phyloP scores from a whole-genome alignment of 1,140 invertebrate genomes.

The Macrocentrus cingulum region DNA sequence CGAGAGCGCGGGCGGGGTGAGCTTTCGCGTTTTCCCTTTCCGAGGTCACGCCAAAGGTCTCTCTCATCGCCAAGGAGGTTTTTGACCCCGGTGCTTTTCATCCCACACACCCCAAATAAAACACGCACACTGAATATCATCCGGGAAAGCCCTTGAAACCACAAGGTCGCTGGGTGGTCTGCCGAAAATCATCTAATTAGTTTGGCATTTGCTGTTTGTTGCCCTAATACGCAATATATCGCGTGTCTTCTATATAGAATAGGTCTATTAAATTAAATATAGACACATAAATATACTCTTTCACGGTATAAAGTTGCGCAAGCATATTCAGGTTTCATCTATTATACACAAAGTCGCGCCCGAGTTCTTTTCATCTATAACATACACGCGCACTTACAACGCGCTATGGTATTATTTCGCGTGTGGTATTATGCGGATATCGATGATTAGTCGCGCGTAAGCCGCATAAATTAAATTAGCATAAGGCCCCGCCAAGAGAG shows the following conservation, averaged over 20 bases:
- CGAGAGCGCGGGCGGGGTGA: background rate
- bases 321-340: too few relatives aligned
- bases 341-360: too few relatives aligned
- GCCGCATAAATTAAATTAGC: conserved; percentile 51
- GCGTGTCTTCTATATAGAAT: background rate
- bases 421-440: conserved; percentile 21
- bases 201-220: conserved; percentile 38
- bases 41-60: conserved; percentile 11
- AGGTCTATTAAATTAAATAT: background rate
- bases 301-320: too few relatives aligned
- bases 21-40: conserved; percentile 29
- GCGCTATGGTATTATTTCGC: conserved; percentile 19
- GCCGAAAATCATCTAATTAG: conserved; percentile 39
- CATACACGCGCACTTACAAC: too few relatives aligned
- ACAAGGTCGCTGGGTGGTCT: conserved; percentile 13
- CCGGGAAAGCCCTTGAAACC: too few relatives aligned
- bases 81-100: background rate
- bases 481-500: conserved; percentile 38
- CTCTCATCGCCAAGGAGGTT: conserved; percentile 1
- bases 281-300: too few relatives aligned
- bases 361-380: too few relatives aligned
- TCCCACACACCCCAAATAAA: too few relatives aligned
- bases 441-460: conserved; percentile 32
- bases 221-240: background rate
- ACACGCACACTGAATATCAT: too few relatives aligned